Evolutionary conservation across 2,888 invertebrate genomes (phyloP).

Genomic region (Orthosia incerta): DNA sequence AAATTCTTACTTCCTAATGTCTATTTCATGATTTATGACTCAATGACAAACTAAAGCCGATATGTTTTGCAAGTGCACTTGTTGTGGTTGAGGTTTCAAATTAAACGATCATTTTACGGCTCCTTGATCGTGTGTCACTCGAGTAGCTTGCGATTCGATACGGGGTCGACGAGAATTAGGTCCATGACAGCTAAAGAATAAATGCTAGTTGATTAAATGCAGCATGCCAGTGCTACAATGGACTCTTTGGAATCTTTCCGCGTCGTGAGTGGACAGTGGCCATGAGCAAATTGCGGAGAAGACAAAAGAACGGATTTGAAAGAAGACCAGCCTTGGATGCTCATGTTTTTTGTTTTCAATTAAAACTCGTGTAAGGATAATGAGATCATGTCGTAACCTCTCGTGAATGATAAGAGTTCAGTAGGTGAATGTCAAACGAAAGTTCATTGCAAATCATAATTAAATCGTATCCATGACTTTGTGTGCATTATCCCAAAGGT

Average conservation of each 20-base stretch:
- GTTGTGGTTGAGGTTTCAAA: conserved; percentile 61
- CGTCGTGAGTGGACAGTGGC: conserved; percentile 71
- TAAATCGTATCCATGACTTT: conserved; percentile 24
- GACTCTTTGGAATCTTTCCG: conserved; percentile 64
- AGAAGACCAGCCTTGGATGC: conserved; percentile 65
- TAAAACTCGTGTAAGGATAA: conserved; percentile 56
- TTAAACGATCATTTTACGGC: conserved; percentile 61
- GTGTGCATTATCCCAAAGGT: conserved; percentile 38
- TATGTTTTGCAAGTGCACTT: conserved; percentile 52
- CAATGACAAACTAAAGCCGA: conserved; percentile 49
- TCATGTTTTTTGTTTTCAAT: conserved; percentile 57
- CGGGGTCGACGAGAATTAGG: conserved; percentile 50
- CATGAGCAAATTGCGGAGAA: conserved; percentile 72
- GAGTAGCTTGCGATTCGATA: conserved; percentile 58
- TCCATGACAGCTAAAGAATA: conserved; percentile 50
- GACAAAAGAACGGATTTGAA: conserved; percentile 59
- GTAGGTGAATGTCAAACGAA: conserved; percentile 70
- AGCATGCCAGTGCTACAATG: conserved; percentile 38
- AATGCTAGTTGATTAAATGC: conserved; percentile 46
- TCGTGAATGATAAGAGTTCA: conserved; percentile 61
- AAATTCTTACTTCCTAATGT: conserved; percentile 29
- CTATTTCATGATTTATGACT: conserved; percentile 25
- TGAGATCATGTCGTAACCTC: conserved; percentile 38
- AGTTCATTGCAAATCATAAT: conserved; percentile 60
- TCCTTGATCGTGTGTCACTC: conserved; percentile 50